Evolutionary conservation across 2,888 invertebrate genomes (phyloP).

Genomic region (Dendrolimus houi): DNA sequence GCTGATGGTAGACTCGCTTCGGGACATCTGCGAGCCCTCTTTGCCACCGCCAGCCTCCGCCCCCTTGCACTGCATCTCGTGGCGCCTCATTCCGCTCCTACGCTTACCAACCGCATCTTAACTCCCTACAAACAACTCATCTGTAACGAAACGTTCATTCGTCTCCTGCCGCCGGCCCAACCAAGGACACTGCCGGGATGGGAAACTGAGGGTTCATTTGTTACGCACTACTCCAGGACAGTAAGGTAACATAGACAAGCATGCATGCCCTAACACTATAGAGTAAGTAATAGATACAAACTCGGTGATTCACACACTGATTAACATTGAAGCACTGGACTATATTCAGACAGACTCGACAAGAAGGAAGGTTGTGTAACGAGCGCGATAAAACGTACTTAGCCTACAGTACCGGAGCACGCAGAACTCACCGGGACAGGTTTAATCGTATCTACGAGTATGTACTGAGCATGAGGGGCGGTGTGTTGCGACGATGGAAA

Average conservation of each 20-base stretch:
- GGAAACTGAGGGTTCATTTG: slow-evolving; percentile 44
- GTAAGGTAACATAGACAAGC: slow-evolving; percentile 54
- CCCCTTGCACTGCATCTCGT: slow-evolving; percentile 59
- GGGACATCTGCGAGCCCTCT: slow-evolving; percentile 79
- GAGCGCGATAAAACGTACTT: slow-evolving; percentile 1
- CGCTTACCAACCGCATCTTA: slow-evolving; percentile 64
- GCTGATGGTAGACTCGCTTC: slow-evolving; percentile 83
- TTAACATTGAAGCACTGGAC: slow-evolving; percentile 51
- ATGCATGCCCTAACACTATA: slow-evolving; percentile 65
- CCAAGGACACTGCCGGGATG: slow-evolving; percentile 35
- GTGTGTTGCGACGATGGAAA: slow-evolving; percentile 27
- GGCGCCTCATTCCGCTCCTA: slow-evolving; percentile 64
- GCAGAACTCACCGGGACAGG: slow-evolving; percentile 48
- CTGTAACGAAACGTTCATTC: slow-evolving; percentile 58
- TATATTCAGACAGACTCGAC: slow-evolving; percentile 17
- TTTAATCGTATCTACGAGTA: slow-evolving; percentile 25
- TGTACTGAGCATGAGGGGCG: slow-evolving; percentile 29
- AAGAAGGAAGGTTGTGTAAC: neutral
- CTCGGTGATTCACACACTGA: slow-evolving; percentile 34
- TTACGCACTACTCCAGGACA: slow-evolving; percentile 55
- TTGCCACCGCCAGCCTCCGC: slow-evolving; percentile 49
- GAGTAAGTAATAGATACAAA: slow-evolving; percentile 26
- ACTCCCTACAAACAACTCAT: slow-evolving; percentile 61
- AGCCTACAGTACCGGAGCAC: slow-evolving; percentile 7
- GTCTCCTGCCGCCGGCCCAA: slow-evolving; percentile 37